Evolutionary conservation across 2,113 vertebrate genomes (phyloP), one percentile per base, ranked within the genome.

Genomic region (Cynopterus brachyotis): DNA sequence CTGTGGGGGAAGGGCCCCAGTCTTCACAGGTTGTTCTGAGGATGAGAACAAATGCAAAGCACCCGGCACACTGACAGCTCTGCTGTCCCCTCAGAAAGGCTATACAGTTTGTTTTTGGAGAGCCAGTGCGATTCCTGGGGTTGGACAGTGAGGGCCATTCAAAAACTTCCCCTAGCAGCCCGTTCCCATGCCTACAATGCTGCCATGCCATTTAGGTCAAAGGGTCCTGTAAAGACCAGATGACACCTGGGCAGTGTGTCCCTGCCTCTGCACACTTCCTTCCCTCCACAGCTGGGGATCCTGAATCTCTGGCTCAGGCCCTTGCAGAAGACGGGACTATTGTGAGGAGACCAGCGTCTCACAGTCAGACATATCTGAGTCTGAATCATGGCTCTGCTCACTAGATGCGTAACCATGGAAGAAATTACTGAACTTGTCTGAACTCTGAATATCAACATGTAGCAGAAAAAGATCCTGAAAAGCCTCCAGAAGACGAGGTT

Each of bases 201-300:
- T 0, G 0, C 64, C 16, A 0, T 0, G 0, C 64, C 16, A 0
- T 0, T 10, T 5, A 67, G 37, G 37, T 22, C 37, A 32, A 40
- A 78, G 70, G 79, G 50, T 26, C 76, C 59, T 30, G 17, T 24
- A 15, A 37, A 83, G n/a, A 26, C 35, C 81, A 35, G 59, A 3
- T 7, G 28, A 64, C n/a, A 26, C 50, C 55, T 13, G 45, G 19
- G 0, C 35, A 47, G 75, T 20, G n/a, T 32, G 11, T 22, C 16
- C 50, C 26, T 0, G 1, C 60, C 42, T n/a, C 26, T 40, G 26
- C 32, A 8, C 0, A 1, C 60, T 4, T 3, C 50, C 62, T 45
- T 9, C 60, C 26, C 53, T 42, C 55, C 15, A 17, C 6, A 0
- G 1, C 3, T 0, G 0, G 64, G 30, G 59, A 20, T 32, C 70